Evolutionary conservation across 2,113 vertebrate genomes (phyloP), one percentile per base, ranked within the genome.

Genomic region (Rousettus leschenaultii): DNA sequence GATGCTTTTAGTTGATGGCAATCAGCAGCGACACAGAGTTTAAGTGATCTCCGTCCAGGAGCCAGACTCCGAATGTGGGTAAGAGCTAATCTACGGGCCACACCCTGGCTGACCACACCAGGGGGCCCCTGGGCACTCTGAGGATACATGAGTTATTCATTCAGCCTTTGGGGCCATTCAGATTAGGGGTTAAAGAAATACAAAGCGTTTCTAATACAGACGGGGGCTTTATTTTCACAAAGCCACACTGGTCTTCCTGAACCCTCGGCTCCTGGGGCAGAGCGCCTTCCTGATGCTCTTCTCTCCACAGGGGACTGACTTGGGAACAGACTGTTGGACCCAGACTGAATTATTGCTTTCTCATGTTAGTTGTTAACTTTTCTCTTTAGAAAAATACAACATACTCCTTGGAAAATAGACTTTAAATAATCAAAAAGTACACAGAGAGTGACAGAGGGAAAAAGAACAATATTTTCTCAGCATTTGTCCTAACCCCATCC

Each of bases 171-270:
- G 59, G 40, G 71, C 93, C 95, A 93, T 79, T 96, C 78, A 78
- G 80, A 96, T 93, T 86, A 91, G 74, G 86, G 91, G 94, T 91
- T 86, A 75, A 78, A 84, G 94, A 97, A 96, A 95, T 51, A 95
- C 94, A 97, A 97, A 97, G 93, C 73, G 65, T 96, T 95, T 75
- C 53, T 53, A 75, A 89, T 74, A 84, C 86, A 91, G 28, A 77
- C 6, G 28, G 53, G 63, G 53, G 30, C 45, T 94, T 80, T 51
- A 8, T 94, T 82, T 95, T 51, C 59, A 4, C 65, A 73, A 75
- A 96, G 48, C 65, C 79, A 43, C 57, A 12, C n/a, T 53, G 12
- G 19, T 43, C 1, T 73, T 92, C 16, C 61, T 26, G 22, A 90
- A 22, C n/a, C 33, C 59, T 11, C 6, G 7, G 73, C 26, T 92